phyloP scores from a whole-genome alignment of 2,888 invertebrate genomes.

The Tetanocera ferruginea region DNA sequence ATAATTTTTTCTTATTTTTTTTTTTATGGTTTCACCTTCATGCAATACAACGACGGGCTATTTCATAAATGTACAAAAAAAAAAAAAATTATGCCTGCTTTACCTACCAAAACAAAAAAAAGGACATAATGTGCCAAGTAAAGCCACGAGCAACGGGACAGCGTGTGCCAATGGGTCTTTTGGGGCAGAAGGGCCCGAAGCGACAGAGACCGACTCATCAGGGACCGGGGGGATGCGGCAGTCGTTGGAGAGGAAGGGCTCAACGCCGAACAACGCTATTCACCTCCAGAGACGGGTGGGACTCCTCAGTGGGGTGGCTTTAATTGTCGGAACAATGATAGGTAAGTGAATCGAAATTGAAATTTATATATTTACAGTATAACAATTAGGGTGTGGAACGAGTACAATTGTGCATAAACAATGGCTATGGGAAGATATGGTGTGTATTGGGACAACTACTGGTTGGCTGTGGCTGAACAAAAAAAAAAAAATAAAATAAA shows the following conservation, averaged over 20 bases:
- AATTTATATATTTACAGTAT: neutral
- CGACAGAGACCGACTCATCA: slow-evolving; percentile 72
- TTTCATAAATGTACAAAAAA: neutral
- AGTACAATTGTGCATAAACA: too few species aligned
- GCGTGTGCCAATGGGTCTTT: slow-evolving; percentile 70
- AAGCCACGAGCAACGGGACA: slow-evolving; percentile 70
- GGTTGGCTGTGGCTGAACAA: too few species aligned
- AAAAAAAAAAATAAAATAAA: too few species aligned
- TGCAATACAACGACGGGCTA: neutral
- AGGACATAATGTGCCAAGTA: slow-evolving; percentile 71
- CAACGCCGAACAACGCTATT: slow-evolving; percentile 96
- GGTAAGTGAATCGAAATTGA: slow-evolving; percentile 73
- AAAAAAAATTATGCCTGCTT: neutral
- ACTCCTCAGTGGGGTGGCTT: slow-evolving; percentile 98
- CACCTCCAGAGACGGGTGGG: slow-evolving; percentile 99
- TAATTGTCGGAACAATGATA: slow-evolving; percentile 99
- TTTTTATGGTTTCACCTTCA: neutral
- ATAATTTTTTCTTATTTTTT: neutral
- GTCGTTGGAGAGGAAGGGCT: slow-evolving; percentile 89
- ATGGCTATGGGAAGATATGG: too few species aligned
- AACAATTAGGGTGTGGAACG: too few species aligned
- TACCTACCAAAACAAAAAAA: neutral
- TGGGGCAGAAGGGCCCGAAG: slow-evolving; percentile 71
- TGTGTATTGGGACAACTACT: too few species aligned
- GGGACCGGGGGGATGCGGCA: slow-evolving; percentile 71